Evolutionary conservation across 2,113 vertebrate species (phyloP).

Genomic region (Sarotherodon lohbergeri): DNA sequence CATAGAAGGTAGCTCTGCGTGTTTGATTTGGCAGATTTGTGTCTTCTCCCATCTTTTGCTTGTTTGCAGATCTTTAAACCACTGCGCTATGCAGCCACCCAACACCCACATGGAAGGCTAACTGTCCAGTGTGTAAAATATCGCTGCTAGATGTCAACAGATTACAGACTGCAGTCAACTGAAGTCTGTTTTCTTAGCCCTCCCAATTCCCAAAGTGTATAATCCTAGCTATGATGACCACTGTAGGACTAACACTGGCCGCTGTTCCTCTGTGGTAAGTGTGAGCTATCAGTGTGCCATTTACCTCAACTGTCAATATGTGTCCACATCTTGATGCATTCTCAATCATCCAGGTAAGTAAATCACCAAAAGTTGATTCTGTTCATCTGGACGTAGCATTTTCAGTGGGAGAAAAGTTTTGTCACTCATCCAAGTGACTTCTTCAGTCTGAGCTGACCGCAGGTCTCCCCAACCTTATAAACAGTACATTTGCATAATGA

Average conservation of each 20-base stretch:
- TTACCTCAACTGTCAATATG: neutral
- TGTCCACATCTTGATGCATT: neutral
- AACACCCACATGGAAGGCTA: neutral
- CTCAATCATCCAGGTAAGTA: neutral
- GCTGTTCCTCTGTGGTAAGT: neutral
- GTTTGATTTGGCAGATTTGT: too few species aligned
- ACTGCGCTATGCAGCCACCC: too few species aligned
- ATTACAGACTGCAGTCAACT: too few species aligned
- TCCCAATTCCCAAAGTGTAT: too few species aligned
- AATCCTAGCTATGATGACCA: too few species aligned
- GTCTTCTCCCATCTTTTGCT: too few species aligned
- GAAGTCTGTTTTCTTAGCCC: too few species aligned
- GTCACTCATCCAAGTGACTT: neutral
- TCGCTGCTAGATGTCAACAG: too few species aligned
- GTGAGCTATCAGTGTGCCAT: neutral
- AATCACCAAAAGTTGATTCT: neutral
- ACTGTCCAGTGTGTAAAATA: too few species aligned
- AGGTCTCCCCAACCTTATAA: neutral
- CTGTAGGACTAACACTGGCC: too few species aligned
- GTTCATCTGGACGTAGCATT: rapidly evolving
- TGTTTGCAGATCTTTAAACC: too few species aligned
- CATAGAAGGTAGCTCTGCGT: neutral
- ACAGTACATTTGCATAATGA: neutral
- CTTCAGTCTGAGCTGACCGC: neutral
- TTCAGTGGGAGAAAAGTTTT: neutral